Evolutionary conservation across 1,140 invertebrate species (phyloP), one percentile per base, ranked within the genome.

Genomic region (Thaumetopoea pityocampa): DNA sequence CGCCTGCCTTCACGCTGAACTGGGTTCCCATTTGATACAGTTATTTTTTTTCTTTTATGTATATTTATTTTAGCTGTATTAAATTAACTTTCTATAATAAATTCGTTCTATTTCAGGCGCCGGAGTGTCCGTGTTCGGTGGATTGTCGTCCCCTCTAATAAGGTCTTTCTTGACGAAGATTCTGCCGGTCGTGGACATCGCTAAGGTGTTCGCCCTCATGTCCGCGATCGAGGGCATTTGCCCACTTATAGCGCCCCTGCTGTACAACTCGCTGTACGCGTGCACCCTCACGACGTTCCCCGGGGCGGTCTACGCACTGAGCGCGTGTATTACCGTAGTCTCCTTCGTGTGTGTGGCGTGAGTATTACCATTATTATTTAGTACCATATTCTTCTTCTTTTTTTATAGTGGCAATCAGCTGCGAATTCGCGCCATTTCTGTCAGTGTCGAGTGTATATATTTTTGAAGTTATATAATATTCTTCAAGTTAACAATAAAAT

Each of bases 91-190:
- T 48, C 11, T 9, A 15, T 23, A 36, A 49, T 44, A 15, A 11
- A 23, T 49, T 61, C 33, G 10, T 46, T 24, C 9, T 11, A 14
- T 84, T 84, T 37, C 58, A 88, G 87, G 85, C 48, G 63, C 78
- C 4, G 43, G 60, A 4, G 27, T 91, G 36, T 86, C 87, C 22
- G 56, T 87, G 9, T 87, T 92, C 28, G 71, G 83, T 40, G 86
- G 85, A 1, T 68, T 90, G 14, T 79, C 87, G 7, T 81, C 86
- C 4, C 90, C 92, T 12, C 84, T 91, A 52, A 87, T 90, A 23
- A 84, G 91, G 37, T 87, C 91, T 1, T 74, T 90, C 26, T 64
- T 92, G 7, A 90, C 91, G 1, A 92, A 92, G 64, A 87, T 89
- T 15, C 85, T 92, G n/a, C 87, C 88, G 1, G 23, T 78, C 3